phyloP scores from a whole-genome alignment of 2,113 vertebrate genomes.

The Pachypanchax playfairii region DNA sequence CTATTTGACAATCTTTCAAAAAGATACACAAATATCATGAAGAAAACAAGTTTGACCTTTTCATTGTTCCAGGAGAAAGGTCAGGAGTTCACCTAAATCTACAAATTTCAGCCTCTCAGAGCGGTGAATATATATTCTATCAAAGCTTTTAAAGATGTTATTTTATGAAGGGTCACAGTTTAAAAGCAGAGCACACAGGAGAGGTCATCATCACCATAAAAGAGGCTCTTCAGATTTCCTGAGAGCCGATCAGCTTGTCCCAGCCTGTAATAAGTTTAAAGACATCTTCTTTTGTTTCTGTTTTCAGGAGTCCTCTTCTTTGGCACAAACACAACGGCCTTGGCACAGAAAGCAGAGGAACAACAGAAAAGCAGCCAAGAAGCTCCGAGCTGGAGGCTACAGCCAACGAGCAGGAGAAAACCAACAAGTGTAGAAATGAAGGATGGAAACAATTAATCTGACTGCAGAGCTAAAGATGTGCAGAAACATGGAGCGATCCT shows the following conservation, averaged over 20 bases:
- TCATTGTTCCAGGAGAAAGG: not conserved
- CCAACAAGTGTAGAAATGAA: no score
- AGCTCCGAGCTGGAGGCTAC: conserved; percentile 47
- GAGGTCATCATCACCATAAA: conserved; percentile 10
- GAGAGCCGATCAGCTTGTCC: conserved; percentile 40
- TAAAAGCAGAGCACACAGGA: not conserved
- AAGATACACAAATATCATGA: not conserved
- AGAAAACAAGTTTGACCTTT: not conserved
- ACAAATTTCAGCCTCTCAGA: not conserved
- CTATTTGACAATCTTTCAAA: not conserved
- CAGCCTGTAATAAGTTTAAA: conserved; percentile 28
- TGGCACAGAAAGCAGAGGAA: conserved; percentile 32
- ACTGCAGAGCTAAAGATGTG: conserved; percentile 24
- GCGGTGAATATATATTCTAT: not conserved
- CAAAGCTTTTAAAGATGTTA: conserved; percentile 5
- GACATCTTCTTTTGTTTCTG: conserved; percentile 7
- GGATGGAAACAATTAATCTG: conserved; percentile 43
- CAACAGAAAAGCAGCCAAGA: conserved; percentile 49
- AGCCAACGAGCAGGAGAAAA: conserved; percentile 38
- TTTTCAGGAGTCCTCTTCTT: conserved; percentile 16
- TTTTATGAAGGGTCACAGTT: conserved; percentile 9
- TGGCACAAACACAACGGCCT: conserved; percentile 26
- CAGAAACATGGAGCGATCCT: conserved; percentile 26
- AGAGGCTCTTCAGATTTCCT: conserved; percentile 19
- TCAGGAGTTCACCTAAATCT: conserved; percentile 4